Evolutionary conservation across 2,888 invertebrate genomes (phyloP), one percentile per base, ranked within the genome.

Genomic region (Harpalus rubripes): DNA sequence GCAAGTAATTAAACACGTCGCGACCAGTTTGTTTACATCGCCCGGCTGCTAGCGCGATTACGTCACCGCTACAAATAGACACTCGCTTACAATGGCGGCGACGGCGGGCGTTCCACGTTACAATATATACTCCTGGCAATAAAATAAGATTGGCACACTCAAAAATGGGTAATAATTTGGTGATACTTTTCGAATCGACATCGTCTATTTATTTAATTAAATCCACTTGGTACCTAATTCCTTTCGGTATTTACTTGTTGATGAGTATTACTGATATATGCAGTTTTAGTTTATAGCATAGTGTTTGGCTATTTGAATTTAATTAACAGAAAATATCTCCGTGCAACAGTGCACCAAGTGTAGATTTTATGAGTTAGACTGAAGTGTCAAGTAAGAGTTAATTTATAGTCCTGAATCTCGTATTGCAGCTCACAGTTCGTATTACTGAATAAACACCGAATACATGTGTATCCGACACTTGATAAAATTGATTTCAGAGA

Each of bases 401-500:
- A 78, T 78, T 78, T 78, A 78, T 78, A 58, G 78, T 10, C 32
- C 58, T 12, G 15, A 8, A 7, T 58, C 18, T 18, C 41, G 72
- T 44, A 74, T 74, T 44, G 15, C 78, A 76, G 58, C 56, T 58
- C 58, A 26, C 16, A 78, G 78, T 26, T 78, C 78, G 58, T 26
- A 58, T 78, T 78, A 58, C 58, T 56, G 56, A 58, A 78, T 78
- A 78, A 78, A 78, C 78, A 78, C 26, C 78, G 15, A 56, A 32
- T 78, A 58, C 78, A 58, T 78, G 58, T 26, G 58, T 78, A 56
- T 26, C 78, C 78, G 58, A 78, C 78, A 78, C 78, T 78, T 78
- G 78, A 78, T 78, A 78, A 78, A 78, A 78, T 78, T 78, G 78
- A 78, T 78, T 78, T 58, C 22, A 16, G 58, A 78, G 78, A 58